A percentile compares a stretch with the other conserved stretches of the same genome.
Evolutionary conservation across 2,797 vertebrate species (phyloP).

Genomic region (Notolepis coatsorum): DNA sequence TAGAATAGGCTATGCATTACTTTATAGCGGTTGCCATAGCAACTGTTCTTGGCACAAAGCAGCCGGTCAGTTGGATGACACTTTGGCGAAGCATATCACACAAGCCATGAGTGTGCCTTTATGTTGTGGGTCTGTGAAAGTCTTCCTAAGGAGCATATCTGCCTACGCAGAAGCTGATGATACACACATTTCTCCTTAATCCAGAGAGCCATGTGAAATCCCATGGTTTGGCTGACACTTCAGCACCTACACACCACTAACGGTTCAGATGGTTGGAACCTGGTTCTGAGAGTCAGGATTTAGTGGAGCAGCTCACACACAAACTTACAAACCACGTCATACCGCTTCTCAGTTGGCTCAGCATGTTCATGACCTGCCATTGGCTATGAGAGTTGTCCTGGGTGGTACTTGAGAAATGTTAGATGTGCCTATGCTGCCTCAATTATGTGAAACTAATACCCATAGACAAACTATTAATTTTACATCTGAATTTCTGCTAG

Average conservation of each 20-base stretch:
- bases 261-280: slow-evolving; percentile 4
- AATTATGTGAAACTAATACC: too few species aligned
- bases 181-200: slow-evolving; percentile 40
- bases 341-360: too few species aligned
- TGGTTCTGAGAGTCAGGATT: slow-evolving; percentile 13
- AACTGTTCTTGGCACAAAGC: slow-evolving; percentile 53
- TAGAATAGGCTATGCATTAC: slow-evolving; percentile 29
- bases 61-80: slow-evolving; percentile 32
- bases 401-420: too few species aligned
- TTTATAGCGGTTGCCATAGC: slow-evolving; percentile 62
- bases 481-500: too few species aligned
- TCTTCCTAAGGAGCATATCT: background rate
- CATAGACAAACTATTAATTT: too few species aligned
- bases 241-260: slow-evolving; percentile 25
- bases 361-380: too few species aligned
- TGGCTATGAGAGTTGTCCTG: too few species aligned
- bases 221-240: slow-evolving; percentile 25
- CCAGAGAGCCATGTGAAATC: slow-evolving; percentile 28
- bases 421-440: too few species aligned
- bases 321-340: too few species aligned
- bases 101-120: background rate
- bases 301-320: too few species aligned
- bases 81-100: slow-evolving; percentile 31
- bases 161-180: slow-evolving; percentile 28
- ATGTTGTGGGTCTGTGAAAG: background rate